Conservation (phyloP, 2,797 vertebrate genomes). For the Arctocebus calabarensis region DNA sequence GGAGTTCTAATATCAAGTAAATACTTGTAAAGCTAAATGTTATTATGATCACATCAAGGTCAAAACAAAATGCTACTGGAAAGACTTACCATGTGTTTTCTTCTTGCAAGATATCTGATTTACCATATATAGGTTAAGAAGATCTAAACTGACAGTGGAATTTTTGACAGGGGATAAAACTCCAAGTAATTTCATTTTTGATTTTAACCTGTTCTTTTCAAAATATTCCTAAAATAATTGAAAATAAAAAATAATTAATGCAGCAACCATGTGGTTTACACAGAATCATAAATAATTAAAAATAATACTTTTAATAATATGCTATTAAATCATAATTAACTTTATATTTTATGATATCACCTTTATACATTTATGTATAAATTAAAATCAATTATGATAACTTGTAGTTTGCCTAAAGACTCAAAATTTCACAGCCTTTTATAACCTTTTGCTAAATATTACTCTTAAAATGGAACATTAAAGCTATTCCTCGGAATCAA, state of each 20-base stretch:
- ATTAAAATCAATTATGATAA: constrained; percentile 26
- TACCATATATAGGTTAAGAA: constrained; percentile 94
- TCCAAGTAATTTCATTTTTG: constrained; percentile 87
- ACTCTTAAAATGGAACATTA: not conserved
- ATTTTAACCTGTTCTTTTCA: constrained; percentile 89
- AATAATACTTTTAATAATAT: not conserved
- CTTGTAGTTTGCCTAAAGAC: constrained; percentile 7
- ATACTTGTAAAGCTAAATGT: constrained; percentile 13
- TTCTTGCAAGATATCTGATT: constrained; percentile 95
- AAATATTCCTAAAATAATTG: constrained; percentile 88
- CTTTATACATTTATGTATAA: not conserved
- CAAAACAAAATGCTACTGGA: constrained; percentile 38
- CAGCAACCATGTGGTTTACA: not conserved
- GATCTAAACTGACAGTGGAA: constrained; percentile 91
- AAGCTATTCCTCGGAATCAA: not conserved
- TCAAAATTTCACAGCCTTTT: constrained; percentile 27
- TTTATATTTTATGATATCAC: constrained; percentile 17
- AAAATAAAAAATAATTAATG: constrained; percentile 64
- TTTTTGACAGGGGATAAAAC: constrained; percentile 81
- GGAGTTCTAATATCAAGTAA: constrained; percentile 52
- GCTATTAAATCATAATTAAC: not conserved
- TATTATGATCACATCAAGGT: constrained; percentile 26
- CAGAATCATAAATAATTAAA: constrained; percentile 54
- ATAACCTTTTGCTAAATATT: constrained; percentile 6
- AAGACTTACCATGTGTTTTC: constrained; percentile 88